phyloP scores from a whole-genome alignment of 2,113 vertebrate species.

The Genyomyrus donnyi region DNA sequence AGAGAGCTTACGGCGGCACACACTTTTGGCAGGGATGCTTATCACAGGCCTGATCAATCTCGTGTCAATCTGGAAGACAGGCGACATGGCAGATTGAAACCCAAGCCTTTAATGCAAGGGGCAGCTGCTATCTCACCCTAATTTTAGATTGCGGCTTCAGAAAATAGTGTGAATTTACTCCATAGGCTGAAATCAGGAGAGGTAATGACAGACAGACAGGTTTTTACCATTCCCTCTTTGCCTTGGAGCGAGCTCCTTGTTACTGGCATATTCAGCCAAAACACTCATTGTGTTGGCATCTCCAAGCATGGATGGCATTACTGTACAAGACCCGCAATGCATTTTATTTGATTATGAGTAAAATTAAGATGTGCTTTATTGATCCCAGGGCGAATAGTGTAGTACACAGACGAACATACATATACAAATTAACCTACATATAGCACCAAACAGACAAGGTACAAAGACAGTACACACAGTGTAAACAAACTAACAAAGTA shows the following conservation, averaged over 20 bases:
- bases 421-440: neutral
- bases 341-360: neutral
- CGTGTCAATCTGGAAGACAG: neutral
- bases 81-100: neutral
- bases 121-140: neutral
- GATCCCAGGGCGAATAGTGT: neutral
- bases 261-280: neutral
- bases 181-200: neutral
- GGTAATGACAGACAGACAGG: slow-evolving; percentile 2
- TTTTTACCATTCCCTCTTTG: neutral
- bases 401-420: neutral
- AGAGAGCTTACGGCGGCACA: neutral
- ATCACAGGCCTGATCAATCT: neutral
- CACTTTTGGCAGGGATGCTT: neutral
- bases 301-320: neutral
- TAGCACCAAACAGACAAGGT: neutral
- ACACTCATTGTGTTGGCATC: neutral
- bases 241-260: neutral
- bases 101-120: neutral
- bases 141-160: neutral
- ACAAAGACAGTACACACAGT: neutral
- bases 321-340: neutral
- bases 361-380: neutral
- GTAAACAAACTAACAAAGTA: neutral
- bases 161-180: slow-evolving; percentile 5